A percentile compares a stretch with the other conserved stretches of the same genome.
These are phyloP conservation scores for Phalacrocorax pelagicus DNA, from an alignment of 2,113 vertebrate species.

Conservation along the genomic window DNA sequence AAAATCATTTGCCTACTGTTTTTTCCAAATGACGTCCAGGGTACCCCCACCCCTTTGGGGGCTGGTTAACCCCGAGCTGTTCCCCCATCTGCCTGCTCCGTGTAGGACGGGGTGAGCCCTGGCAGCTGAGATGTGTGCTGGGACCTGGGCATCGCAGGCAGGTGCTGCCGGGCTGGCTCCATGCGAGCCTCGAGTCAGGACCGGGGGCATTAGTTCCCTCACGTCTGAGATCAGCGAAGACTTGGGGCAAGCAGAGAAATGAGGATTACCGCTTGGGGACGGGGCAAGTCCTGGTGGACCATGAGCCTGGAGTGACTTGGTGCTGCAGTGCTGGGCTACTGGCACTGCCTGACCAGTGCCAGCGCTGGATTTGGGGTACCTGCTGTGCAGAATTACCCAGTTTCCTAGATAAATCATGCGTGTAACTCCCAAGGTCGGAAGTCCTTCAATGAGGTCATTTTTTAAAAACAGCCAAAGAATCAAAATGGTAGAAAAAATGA, in stretches of 20 bases:
- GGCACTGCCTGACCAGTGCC: background rate
- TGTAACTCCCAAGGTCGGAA: fast-evolving
- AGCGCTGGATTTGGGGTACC: fast-evolving
- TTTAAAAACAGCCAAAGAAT: background rate
- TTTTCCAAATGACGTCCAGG: background rate
- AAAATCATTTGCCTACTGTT: background rate
- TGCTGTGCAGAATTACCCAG: background rate
- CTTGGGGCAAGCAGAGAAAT: too few species aligned
- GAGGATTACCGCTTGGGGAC: background rate
- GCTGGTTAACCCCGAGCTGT: background rate
- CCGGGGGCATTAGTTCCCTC: fast-evolving
- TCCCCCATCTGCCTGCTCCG: background rate
- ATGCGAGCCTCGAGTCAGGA: fast-evolving
- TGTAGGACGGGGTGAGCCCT: fast-evolving
- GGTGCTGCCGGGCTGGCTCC: fast-evolving
- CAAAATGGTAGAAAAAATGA: background rate
- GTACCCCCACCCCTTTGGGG: background rate
- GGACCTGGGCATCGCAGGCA: background rate
- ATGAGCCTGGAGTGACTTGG: background rate
- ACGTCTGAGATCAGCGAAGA: fast-evolving
- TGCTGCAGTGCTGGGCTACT: background rate
- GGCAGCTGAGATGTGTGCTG: background rate
- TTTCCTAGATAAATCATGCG: fast-evolving
- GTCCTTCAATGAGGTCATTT: fast-evolving
- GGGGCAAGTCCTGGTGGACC: background rate